Base-by-base conservation (phyloP, 2,113 vertebrate species). In the Empidonax traillii region DNA sequence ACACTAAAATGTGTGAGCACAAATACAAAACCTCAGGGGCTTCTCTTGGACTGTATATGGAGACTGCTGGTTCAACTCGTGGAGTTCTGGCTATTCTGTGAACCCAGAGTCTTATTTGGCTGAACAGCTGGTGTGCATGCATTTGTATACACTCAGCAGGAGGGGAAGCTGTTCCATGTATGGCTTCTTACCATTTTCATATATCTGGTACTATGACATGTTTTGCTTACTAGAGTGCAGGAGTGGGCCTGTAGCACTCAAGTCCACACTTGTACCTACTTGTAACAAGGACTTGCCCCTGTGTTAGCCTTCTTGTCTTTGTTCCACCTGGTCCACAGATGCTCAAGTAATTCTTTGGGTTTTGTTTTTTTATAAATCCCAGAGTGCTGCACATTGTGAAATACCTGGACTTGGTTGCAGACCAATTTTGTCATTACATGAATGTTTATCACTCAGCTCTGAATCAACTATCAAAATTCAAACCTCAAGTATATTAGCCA, bases 51-150 rank as follows among this genome's bases (percentile, higher is more conserved):
- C 23, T 72, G 10, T 6, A 6, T 8, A 37, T 14, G 7, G 46
- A 63, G 39, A 23, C 19, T 68, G 15, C 9, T 46, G 58, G 35
- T 12, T 74, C 35, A 68, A 59, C 47, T 46, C 25, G 21, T 2
- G 7, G 17, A 75, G 6, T 66, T 43, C 44, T 35, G 16, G 27
- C 19, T 44, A 1, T 55, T 77, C 46, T 84, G 37, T n/a, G 17
- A 7, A 33, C 33, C 1, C 8, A 56, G 39, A 73, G 33, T 31
- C 52, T 47, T 8, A 44, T 30, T 30, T 75, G 16, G 43, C 33
- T 44, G 13, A 31, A 25, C 0, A 1, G 21, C 12, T 22, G 30
- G 15, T 9, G 43, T 3, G 4, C 12, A n/a, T 16, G 2, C 13
- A 85, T 44, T 69, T 62, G 8, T 41, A 49, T 10, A n/a, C 51